phyloP scores from a whole-genome alignment of 2,113 vertebrate species.

The Mobula hypostoma region DNA sequence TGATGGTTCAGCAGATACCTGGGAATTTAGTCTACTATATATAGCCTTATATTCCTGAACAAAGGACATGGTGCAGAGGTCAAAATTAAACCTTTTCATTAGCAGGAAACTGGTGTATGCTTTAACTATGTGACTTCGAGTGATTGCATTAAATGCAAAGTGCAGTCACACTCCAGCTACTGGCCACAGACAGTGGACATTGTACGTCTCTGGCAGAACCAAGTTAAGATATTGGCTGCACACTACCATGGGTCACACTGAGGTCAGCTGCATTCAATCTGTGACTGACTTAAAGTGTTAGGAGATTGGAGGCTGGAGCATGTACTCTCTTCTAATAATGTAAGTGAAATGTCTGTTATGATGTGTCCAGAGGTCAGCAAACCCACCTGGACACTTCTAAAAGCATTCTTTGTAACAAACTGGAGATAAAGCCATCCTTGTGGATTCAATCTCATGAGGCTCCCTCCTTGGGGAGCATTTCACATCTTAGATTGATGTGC shows the following conservation, averaged over 20 bases:
- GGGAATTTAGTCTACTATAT: background rate
- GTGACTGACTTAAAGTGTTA: background rate
- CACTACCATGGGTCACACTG: background rate
- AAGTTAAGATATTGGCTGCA: background rate
- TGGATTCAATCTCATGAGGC: background rate
- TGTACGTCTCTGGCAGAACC: background rate
- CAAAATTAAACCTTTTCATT: background rate
- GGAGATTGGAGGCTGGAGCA: background rate
- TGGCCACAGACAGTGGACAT: background rate
- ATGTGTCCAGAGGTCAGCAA: background rate
- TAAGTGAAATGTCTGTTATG: background rate
- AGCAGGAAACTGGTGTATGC: background rate
- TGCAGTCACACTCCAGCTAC: background rate
- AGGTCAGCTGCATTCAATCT: background rate
- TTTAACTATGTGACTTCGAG: background rate
- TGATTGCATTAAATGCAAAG: background rate
- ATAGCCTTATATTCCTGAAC: background rate
- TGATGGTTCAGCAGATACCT: constrained; percentile 1
- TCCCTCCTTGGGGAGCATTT: background rate
- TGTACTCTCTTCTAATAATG: background rate
- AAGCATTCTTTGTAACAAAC: background rate
- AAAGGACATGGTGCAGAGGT: background rate
- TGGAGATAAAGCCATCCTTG: background rate
- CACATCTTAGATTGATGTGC: background rate
- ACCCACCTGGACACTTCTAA: constrained; percentile 10